phyloP scores from a whole-genome alignment of 30 jellyfish, hydroid and myxozoan genomes.

The Catostylus mosaicus region DNA sequence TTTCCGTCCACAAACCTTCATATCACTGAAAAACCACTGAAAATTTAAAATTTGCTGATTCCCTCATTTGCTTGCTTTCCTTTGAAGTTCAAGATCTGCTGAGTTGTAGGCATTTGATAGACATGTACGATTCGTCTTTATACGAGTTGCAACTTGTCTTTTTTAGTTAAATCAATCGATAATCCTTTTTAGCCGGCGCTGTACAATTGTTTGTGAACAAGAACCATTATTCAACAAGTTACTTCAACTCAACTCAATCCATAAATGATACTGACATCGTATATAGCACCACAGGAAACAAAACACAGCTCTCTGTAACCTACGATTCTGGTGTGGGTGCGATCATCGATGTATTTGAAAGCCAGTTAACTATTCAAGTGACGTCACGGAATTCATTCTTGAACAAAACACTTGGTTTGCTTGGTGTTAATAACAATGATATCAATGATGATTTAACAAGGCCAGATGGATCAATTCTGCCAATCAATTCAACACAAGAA shows the following conservation, averaged over 20 bases:
- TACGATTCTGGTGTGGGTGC: conserved; percentile 66
- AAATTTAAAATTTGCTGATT: too few relatives aligned
- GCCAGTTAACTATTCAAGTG: conserved; percentile 38
- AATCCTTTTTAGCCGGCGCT: conserved; percentile 41
- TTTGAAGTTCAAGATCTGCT: too few relatives aligned
- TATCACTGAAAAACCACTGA: too few relatives aligned
- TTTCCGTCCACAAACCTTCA: too few relatives aligned
- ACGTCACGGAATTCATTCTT: background rate
- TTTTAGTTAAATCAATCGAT: background rate
- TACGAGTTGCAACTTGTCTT: background rate
- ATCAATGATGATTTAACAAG: conserved; percentile 59
- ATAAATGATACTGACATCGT: conserved; percentile 61
- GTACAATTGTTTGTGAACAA: conserved; percentile 44
- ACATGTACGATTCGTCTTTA: background rate
- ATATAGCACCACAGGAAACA: conserved; percentile 36
- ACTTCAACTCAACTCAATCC: conserved; percentile 47
- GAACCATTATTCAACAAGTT: conserved; percentile 5
- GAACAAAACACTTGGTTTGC: conserved; percentile 58
- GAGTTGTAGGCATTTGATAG: too few relatives aligned
- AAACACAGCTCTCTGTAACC: conserved; percentile 21
- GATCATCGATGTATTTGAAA: conserved; percentile 29
- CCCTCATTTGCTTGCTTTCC: too few relatives aligned
- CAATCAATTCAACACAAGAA: conserved; percentile 71
- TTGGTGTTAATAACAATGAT: conserved; percentile 59
- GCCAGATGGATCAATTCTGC: conserved; percentile 57